Base-by-base conservation (phyloP, 2,113 vertebrate species). In the Leptosomus discolor region DNA sequence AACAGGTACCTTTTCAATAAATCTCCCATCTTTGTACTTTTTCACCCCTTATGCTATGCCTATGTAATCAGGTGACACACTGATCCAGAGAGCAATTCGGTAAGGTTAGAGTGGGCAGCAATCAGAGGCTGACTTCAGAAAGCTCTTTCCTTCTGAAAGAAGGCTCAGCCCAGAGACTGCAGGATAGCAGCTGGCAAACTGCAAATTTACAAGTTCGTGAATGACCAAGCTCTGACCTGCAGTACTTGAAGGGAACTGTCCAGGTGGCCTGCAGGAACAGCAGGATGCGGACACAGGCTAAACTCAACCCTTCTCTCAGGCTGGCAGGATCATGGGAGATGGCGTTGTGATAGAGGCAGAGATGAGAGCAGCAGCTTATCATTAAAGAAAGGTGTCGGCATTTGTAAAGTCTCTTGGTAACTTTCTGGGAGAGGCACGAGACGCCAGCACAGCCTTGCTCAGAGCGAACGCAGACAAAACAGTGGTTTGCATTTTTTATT, bases 1-100 rank as follows among this genome's bases (percentile, higher is more conserved):
- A 91, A 45, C 81, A 96, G 95, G 97, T 98, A 82, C 26, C 18
- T 77, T 34, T 39, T 37, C 34, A 50, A 90, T 36, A 50, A n/a
- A 57, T 61, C 54, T 64, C 30, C 45, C 9, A 9, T 26, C 23
- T 54, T 51, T 1, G 0, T 34, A 6, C 46, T 43, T 75, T 71
- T 67, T 2, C 18, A 5, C 5, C 12, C 24, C 18, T 50, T 32
- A 30, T 2, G 23, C 56, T 78, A 3, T 53, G 30, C 16, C 14
- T 39, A n/a, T 43, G 9, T 54, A 26, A 41, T 9, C 0, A 0
- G 20, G 30, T 32, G 27, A 13, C 7, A 64, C 8, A 5, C 12
- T 22, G 24, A 30, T 36, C 41, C 9, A 4, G 46, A 63, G 22
- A 27, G 64, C 14, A 74, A 56, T 68, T 60, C 2, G 0, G 9